Percentiles rank a stretch among this genome's conserved stretches.
Conservation (phyloP, 1,140 invertebrate genomes). For the Lutraria rhynchaena region DNA sequence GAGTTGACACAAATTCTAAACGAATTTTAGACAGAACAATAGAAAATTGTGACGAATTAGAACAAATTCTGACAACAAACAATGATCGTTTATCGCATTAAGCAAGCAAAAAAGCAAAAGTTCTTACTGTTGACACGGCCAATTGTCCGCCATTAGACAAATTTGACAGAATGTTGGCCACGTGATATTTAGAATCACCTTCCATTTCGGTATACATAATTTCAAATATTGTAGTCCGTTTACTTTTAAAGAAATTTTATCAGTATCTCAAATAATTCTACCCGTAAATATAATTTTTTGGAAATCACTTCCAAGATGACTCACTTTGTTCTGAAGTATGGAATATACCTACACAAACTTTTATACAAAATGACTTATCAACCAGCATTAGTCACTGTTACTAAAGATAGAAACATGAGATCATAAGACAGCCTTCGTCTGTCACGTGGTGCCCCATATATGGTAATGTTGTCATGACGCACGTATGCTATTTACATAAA, state of each 20-base stretch:
- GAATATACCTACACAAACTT: conserved; percentile 56
- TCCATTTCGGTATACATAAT: conserved; percentile 57
- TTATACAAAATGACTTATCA: conserved; percentile 55
- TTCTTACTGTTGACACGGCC: conserved; percentile 30
- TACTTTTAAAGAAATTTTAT: background rate
- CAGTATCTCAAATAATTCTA: background rate
- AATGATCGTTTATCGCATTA: background rate
- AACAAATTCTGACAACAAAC: background rate
- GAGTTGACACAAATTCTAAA: no score
- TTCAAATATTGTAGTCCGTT: background rate
- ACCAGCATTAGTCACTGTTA: conserved; percentile 43
- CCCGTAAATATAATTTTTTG: conserved; percentile 15
- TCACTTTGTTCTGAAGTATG: conserved; percentile 46
- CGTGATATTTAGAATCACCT: conserved; percentile 60
- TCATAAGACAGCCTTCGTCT: conserved; percentile 18
- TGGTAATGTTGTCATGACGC: conserved; percentile 55
- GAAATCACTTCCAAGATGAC: conserved; percentile 46
- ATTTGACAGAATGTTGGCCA: conserved; percentile 56
- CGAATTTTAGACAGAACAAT: no score
- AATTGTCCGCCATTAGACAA: conserved; percentile 55
- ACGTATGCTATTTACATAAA: conserved; percentile 10
- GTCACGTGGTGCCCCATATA: conserved; percentile 57
- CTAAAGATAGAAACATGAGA: conserved; percentile 55
- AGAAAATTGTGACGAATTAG: no score
- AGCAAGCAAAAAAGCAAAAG: conserved; percentile 40